Conservation (phyloP, 1,140 invertebrate species). For the Oreohelix idahoensis region DNA sequence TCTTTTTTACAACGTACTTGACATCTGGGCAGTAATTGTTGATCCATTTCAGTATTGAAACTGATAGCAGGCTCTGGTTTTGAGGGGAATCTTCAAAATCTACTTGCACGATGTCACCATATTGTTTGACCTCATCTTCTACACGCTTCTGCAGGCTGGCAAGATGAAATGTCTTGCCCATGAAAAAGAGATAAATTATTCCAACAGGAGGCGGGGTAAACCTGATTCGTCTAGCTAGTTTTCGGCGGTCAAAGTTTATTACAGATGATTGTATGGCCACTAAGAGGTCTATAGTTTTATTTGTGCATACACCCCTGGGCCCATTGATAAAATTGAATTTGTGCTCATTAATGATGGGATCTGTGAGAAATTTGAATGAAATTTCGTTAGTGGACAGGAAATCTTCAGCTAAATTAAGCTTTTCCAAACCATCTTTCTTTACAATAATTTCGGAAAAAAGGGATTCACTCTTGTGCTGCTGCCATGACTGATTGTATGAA, state of each 20-base stretch:
- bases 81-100: conserved; percentile 84
- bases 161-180: background rate
- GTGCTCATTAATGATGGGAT: conserved; percentile 12
- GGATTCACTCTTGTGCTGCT: background rate
- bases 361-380: background rate
- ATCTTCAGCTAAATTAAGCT: background rate
- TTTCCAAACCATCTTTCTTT: background rate
- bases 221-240: background rate
- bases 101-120: conserved; percentile 85
- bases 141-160: conserved; percentile 56
- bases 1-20: conserved; percentile 73
- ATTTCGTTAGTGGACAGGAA: background rate
- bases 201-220: background rate
- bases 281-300: conserved; percentile 11
- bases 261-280: background rate
- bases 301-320: background rate
- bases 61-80: conserved; percentile 90
- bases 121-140: conserved; percentile 75
- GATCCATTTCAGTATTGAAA: conserved; percentile 86
- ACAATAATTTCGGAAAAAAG: no score
- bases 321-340: background rate
- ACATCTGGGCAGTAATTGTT: conserved; percentile 79
- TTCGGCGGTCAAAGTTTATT: background rate
- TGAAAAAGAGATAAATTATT: background rate
- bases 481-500: background rate